Evolutionary conservation across 2,888 invertebrate genomes (phyloP).

Genomic region (Troilus luridus): DNA sequence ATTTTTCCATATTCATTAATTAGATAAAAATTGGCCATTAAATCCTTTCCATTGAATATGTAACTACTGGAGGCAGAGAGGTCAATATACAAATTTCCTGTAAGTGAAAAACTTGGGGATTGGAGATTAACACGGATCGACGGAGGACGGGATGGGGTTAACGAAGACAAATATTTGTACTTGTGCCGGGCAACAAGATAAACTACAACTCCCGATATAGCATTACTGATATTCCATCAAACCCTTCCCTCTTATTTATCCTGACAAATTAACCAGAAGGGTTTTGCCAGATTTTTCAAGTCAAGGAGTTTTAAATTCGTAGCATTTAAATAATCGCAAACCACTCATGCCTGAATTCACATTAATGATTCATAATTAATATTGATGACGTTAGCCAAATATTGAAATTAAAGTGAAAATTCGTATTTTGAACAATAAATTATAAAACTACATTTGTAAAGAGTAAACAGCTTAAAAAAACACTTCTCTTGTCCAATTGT

Average conservation of each 20-base stretch:
- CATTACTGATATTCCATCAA: constrained; percentile 15
- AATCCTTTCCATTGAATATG: background rate
- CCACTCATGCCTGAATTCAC: too few species aligned
- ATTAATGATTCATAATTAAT: too few species aligned
- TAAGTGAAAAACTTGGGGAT: background rate
- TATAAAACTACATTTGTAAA: too few species aligned
- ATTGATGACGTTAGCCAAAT: too few species aligned
- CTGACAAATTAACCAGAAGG: background rate
- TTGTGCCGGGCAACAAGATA: background rate
- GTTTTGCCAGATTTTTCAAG: background rate
- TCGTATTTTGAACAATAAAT: too few species aligned
- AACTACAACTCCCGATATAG: background rate
- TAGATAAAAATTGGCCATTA: background rate
- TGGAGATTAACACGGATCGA: background rate
- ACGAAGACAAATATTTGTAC: constrained; percentile 10
- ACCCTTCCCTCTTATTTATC: background rate
- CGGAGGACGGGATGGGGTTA: background rate
- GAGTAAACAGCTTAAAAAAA: too few species aligned
- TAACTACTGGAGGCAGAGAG: background rate
- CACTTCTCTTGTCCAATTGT: too few species aligned
- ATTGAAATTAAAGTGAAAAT: too few species aligned
- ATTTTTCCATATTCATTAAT: too few species aligned
- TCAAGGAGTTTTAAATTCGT: background rate
- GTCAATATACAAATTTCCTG: background rate
- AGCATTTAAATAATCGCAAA: background rate